Evolutionary conservation across 2,888 invertebrate genomes (phyloP).

Genomic region (Sclerodermus sp.): DNA sequence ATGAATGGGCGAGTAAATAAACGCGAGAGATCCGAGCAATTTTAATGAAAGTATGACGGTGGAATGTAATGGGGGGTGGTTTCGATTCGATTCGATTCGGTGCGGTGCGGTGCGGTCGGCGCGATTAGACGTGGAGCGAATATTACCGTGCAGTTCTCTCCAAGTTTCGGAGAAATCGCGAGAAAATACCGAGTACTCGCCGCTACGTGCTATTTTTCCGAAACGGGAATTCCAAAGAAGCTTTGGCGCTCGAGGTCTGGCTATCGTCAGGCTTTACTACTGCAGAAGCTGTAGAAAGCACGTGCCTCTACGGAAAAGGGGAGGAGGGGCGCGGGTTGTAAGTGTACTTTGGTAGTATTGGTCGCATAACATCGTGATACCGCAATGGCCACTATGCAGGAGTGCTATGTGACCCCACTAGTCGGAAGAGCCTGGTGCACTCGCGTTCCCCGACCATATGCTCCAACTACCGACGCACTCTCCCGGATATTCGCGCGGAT

Average conservation of each 20-base stretch:
- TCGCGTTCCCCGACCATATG: slow-evolving; percentile 27
- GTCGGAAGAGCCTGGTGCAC: slow-evolving; percentile 13
- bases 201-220: no score
- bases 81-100: no score
- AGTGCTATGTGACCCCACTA: slow-evolving; percentile 25
- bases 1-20: no score
- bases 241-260: not conserved
- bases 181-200: no score
- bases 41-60: no score
- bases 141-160: no score
- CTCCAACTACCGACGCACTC: slow-evolving; percentile 6
- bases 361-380: slow-evolving; percentile 33
- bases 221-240: no score
- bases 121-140: no score
- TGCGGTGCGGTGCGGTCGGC: no score
- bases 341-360: slow-evolving; percentile 7
- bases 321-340: not conserved
- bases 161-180: no score
- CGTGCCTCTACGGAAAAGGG: not conserved
- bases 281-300: not conserved
- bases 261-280: slow-evolving; percentile 1
- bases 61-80: no score
- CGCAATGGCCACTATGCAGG: slow-evolving; percentile 42
- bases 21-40: no score
- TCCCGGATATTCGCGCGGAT: slow-evolving; percentile 9